A percentile compares a stretch with the other conserved stretches of the same genome.
Evolutionary conservation across 2,797 vertebrate species (phyloP).

Genomic region (Onychomys torridus): DNA sequence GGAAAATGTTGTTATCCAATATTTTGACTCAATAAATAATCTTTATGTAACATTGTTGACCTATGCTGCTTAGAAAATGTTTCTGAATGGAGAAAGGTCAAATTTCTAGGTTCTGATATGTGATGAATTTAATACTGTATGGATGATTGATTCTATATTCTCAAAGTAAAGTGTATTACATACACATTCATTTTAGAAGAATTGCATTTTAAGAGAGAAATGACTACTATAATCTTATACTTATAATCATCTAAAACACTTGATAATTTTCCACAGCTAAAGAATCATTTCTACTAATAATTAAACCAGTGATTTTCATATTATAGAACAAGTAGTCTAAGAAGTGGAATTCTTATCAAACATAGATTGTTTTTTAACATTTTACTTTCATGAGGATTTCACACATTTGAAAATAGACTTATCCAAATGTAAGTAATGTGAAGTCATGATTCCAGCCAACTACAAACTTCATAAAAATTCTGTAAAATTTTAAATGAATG

Average conservation of each 20-base stretch:
- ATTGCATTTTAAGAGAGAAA: slow-evolving; percentile 58
- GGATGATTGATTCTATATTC: slow-evolving; percentile 13
- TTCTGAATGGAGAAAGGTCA: background rate
- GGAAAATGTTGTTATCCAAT: background rate
- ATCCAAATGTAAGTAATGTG: slow-evolving; percentile 62
- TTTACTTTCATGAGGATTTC: slow-evolving; percentile 72
- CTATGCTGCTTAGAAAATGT: background rate
- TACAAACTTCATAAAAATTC: slow-evolving; percentile 71
- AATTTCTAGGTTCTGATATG: background rate
- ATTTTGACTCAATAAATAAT: slow-evolving; percentile 33
- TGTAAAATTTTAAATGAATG: slow-evolving; percentile 66
- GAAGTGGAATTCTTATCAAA: slow-evolving; percentile 32
- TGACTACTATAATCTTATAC: slow-evolving; percentile 61
- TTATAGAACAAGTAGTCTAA: slow-evolving; percentile 18
- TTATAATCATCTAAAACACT: slow-evolving; percentile 45
- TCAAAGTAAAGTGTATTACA: background rate
- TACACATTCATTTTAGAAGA: slow-evolving; percentile 3
- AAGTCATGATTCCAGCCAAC: slow-evolving; percentile 58
- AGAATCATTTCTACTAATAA: slow-evolving; percentile 47
- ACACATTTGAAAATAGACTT: slow-evolving; percentile 70
- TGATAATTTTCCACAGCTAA: slow-evolving; percentile 47
- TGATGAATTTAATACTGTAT: slow-evolving; percentile 48
- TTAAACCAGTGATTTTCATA: slow-evolving; percentile 50
- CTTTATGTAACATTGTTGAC: background rate
- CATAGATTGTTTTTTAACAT: background rate